Conservation (phyloP, 2,888 invertebrate species). For the Agrochola litura region DNA sequence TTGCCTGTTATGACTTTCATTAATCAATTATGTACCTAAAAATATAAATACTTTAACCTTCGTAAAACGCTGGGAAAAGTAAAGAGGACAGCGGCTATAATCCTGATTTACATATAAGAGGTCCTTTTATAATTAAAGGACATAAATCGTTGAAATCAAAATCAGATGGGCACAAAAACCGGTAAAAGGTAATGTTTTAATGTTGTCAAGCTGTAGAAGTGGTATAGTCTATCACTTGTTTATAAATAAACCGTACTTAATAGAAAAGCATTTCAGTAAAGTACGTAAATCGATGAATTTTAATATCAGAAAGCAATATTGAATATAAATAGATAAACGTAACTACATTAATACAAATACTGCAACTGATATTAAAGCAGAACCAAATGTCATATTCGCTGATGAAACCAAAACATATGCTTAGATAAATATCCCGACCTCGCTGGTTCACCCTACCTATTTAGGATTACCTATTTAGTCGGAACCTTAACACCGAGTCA, state of each 20-base stretch:
- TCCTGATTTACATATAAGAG: neutral
- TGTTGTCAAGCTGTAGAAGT: neutral
- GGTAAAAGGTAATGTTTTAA: neutral
- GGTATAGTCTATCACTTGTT: neutral
- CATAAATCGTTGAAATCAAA: neutral
- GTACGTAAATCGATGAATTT: neutral
- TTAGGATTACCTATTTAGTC: constrained; percentile 39
- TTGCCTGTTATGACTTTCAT: neutral
- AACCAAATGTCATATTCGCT: constrained; percentile 1
- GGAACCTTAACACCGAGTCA: constrained; percentile 34
- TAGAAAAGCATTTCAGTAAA: neutral
- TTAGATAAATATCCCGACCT: constrained; percentile 1
- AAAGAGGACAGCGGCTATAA: neutral
- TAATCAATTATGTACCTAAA: neutral
- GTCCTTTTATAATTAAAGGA: no score
- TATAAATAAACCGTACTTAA: neutral
- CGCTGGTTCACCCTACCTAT: constrained; percentile 20
- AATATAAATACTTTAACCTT: neutral
- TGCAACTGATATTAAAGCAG: constrained; percentile 1
- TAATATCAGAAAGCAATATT: neutral
- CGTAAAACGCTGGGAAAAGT: neutral
- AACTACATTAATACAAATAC: neutral
- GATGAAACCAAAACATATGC: constrained; percentile 22
- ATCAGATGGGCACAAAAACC: neutral
- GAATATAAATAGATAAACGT: neutral